Base-by-base conservation (phyloP, 2,797 vertebrate species). In the Caiman crocodilus region DNA sequence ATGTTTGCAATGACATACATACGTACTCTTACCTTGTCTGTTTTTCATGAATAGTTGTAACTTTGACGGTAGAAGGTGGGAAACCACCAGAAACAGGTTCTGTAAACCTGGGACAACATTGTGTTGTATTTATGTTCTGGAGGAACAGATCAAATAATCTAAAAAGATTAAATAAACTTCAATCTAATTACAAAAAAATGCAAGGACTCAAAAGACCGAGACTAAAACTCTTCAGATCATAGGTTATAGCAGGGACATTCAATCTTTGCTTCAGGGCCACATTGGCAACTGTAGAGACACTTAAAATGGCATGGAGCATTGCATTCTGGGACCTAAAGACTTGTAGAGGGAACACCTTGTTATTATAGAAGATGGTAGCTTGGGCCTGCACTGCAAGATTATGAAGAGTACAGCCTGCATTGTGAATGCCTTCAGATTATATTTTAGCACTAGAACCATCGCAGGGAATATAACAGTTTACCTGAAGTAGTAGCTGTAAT, bases 381-480 rank as follows among this genome's bases (percentile, higher is more conserved):
- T 64, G 7, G 0, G 4, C 1, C 56, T 32, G 26, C 56, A 57
- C 61, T 79, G 58, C 4, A 55, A 23, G 64, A 5, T 76, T 23
- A 23, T 15, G 4, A 50, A 23, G 60, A 58, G 32, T 59, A 12
- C 26, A 89, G 30, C 26, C 56, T 83, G 57, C 26, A 7, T 2
- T 5, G 6, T 25, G 30, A 81, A 32, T 17, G 65, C n/a, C 30
- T 84, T 75, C 35, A 25, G 13, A 25, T 78, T 80, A 75, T 32
- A 55, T 28, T 15, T 30, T 65, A 25, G 3, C 20, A 12, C 23
- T 30, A 57, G 20, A 26, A n/a, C 30, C 26, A 79, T 59, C 71
- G 59, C 65, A 30, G 2, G 26, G 18, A 61, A 28, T 20, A 0
- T n/a, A 18, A 58, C 32, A 55, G 1, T 15, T 25, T 14, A 14